Evolutionary conservation across 2,888 invertebrate genomes (phyloP).

Genomic region (Carabus problematicus): DNA sequence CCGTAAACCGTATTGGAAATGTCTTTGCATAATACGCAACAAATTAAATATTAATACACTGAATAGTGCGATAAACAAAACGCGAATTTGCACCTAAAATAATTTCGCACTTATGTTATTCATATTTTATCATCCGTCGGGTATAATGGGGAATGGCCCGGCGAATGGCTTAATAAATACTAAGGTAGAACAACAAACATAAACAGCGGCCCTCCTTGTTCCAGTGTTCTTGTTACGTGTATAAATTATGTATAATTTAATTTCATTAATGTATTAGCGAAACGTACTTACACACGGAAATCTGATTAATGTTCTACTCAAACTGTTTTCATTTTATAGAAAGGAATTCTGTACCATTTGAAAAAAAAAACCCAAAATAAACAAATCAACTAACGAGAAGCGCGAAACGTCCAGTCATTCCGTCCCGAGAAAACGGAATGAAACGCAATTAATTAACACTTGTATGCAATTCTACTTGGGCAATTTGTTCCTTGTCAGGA

Average conservation of each 20-base stretch:
- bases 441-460: constrained; percentile 22
- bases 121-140: no score
- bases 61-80: no score
- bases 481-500: constrained; percentile 8
- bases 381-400: constrained; percentile 4
- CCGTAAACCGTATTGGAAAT: no score
- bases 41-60: no score
- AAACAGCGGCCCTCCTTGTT: background rate
- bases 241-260: constrained; percentile 19
- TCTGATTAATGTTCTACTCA: constrained; percentile 15
- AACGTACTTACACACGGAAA: constrained; percentile 8
- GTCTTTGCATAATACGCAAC: no score
- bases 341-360: constrained; percentile 11
- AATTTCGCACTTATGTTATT: no score
- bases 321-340: constrained; percentile 19
- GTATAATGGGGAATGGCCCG: no score
- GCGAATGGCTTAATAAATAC: no score
- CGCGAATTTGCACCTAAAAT: no score
- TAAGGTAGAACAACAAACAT: background rate
- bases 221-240: background rate
- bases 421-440: constrained; percentile 7
- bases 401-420: constrained; percentile 9
- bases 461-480: constrained; percentile 15
- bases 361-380: background rate
- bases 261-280: constrained; percentile 16